A percentile compares a stretch with the other conserved stretches of the same genome.
phyloP scores from a whole-genome alignment of 2,888 invertebrate genomes.

The Lochmaea crataegi region DNA sequence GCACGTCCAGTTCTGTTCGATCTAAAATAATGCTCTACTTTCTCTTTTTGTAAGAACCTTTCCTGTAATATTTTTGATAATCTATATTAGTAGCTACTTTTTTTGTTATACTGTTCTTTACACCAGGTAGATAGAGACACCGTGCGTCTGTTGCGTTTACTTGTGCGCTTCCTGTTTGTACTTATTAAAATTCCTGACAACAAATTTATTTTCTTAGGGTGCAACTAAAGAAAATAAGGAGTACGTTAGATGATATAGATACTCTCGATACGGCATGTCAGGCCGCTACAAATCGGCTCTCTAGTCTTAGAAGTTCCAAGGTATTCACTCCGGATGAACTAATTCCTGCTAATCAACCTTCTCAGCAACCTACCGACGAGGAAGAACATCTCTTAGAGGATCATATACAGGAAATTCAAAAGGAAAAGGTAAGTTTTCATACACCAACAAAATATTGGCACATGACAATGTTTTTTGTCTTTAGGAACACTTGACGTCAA shows the following conservation, averaged over 20 bases:
- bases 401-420: conserved; percentile 84
- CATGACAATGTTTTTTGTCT: not conserved
- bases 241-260: conserved; percentile 89
- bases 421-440: conserved; percentile 71
- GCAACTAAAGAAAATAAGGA: conserved; percentile 85
- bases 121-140: too few species aligned
- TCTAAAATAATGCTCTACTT: too few species aligned
- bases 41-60: too few species aligned
- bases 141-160: too few species aligned
- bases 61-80: too few species aligned
- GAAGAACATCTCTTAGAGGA: conserved; percentile 82
- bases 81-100: too few species aligned
- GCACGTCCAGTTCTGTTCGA: too few species aligned
- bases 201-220: conserved; percentile 64
- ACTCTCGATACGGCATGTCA: conserved; percentile 88
- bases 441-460: not conserved
- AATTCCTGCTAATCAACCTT: conserved; percentile 57
- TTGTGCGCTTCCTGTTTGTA: not conserved
- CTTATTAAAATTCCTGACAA: too few species aligned
- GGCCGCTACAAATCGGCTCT: conserved; percentile 84
- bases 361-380: conserved; percentile 67
- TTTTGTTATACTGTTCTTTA: too few species aligned
- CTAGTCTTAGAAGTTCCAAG: conserved; percentile 80
- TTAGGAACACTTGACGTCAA: conserved; percentile 77
- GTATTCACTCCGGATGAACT: conserved; percentile 74